These are phyloP conservation scores for Charaxes varanes DNA, from an alignment of 1,140 invertebrate genomes.

Conservation along the genomic window DNA sequence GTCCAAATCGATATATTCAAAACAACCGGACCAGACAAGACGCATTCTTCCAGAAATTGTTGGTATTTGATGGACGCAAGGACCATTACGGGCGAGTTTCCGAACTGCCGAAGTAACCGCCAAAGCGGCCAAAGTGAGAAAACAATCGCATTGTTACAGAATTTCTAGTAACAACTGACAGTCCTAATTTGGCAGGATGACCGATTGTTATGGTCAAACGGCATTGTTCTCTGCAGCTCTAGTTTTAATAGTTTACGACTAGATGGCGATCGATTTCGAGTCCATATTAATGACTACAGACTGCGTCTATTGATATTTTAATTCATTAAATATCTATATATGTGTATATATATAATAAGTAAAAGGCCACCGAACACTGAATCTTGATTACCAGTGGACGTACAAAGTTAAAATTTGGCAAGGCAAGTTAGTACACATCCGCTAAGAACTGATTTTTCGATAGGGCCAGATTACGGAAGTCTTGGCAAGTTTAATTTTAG, in stretches of 20 bases:
- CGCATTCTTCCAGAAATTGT: slow-evolving; percentile 41
- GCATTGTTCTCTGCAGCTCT: slow-evolving; percentile 21
- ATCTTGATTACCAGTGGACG: too few relatives aligned
- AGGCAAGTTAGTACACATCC: too few relatives aligned
- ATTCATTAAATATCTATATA: too few relatives aligned
- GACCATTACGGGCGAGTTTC: slow-evolving; percentile 47
- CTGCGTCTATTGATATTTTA: neutral
- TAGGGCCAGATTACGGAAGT: too few relatives aligned
- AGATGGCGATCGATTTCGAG: neutral
- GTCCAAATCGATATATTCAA: slow-evolving; percentile 23
- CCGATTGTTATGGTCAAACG: slow-evolving; percentile 35
- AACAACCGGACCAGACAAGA: slow-evolving; percentile 23
- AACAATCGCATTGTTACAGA: slow-evolving; percentile 60
- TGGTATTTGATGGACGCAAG: slow-evolving; percentile 56
- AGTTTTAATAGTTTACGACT: slow-evolving; percentile 12
- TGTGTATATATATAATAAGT: too few relatives aligned
- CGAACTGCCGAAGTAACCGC: slow-evolving; percentile 57
- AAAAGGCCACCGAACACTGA: too few relatives aligned
- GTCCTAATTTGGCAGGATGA: slow-evolving; percentile 51
- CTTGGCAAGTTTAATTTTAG: too few relatives aligned
- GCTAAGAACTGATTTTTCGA: too few relatives aligned
- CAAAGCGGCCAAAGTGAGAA: slow-evolving; percentile 40
- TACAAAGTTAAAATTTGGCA: too few relatives aligned
- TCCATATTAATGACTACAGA: neutral
- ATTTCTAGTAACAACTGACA: slow-evolving; percentile 46